Conservation (phyloP, 1,140 invertebrate genomes). For the Drosophila ananassae region DNA sequence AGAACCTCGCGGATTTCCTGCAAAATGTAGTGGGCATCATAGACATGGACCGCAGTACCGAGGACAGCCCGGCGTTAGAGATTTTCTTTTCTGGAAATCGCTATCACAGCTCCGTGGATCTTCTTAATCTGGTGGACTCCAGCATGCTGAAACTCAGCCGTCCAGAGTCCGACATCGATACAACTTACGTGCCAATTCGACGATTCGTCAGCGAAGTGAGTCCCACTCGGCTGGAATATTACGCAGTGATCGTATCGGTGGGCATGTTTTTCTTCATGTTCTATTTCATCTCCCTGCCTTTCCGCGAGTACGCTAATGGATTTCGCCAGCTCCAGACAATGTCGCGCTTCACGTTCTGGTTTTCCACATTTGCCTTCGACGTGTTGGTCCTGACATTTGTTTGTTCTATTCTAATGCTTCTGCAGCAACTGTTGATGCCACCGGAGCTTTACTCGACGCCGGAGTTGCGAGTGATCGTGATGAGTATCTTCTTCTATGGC, state of each 20-base stretch:
- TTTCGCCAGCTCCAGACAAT: slow-evolving; percentile 79
- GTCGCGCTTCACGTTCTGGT: slow-evolving; percentile 70
- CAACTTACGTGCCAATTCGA: slow-evolving; percentile 64
- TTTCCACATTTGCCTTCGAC: slow-evolving; percentile 64
- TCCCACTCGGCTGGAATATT: slow-evolving; percentile 69
- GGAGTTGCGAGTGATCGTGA: slow-evolving; percentile 49
- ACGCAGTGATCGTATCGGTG: slow-evolving; percentile 64
- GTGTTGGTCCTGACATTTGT: slow-evolving; percentile 44
- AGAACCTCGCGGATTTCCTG: slow-evolving; percentile 68
- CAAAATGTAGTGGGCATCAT: slow-evolving; percentile 67
- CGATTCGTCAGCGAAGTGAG: slow-evolving; percentile 69
- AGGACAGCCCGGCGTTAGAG: slow-evolving; percentile 19
- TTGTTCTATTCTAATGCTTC: slow-evolving; percentile 30
- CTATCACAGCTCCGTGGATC: slow-evolving; percentile 74
- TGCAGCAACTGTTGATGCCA: slow-evolving; percentile 64
- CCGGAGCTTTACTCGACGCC: slow-evolving; percentile 50
- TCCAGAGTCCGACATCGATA: slow-evolving; percentile 39
- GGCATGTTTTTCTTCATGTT: slow-evolving; percentile 78
- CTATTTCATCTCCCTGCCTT: slow-evolving; percentile 75
- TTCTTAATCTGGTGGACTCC: slow-evolving; percentile 72
- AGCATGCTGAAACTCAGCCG: slow-evolving; percentile 50
- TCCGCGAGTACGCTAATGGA: slow-evolving; percentile 66
- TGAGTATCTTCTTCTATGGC: slow-evolving; percentile 75
- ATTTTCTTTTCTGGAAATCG: slow-evolving; percentile 74
- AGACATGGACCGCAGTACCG: slow-evolving; percentile 42